Conservation (phyloP, 2,888 invertebrate species). For the Lingula anatina region DNA sequence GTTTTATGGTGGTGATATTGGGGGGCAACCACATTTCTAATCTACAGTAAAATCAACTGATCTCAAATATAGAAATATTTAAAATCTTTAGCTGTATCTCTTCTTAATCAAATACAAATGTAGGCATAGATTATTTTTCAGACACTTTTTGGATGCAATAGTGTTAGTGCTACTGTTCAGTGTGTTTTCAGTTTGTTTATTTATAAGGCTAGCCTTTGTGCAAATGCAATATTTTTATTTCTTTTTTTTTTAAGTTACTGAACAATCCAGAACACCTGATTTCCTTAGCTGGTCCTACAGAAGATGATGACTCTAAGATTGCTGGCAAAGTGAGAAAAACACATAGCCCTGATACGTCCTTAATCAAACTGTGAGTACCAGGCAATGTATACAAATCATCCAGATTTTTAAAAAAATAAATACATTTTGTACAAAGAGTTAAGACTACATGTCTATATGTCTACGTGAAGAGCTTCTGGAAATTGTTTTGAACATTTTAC, state of each 20-base stretch:
- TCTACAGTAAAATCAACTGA: too few relatives aligned
- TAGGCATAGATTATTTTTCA: neutral
- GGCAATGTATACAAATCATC: conserved; percentile 3
- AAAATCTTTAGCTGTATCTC: too few relatives aligned
- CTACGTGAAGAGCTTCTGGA: too few relatives aligned
- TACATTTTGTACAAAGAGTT: too few relatives aligned
- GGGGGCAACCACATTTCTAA: too few relatives aligned
- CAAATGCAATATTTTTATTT: neutral
- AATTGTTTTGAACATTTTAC: too few relatives aligned
- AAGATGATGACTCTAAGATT: conserved; percentile 16
- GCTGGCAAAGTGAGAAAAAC: neutral
- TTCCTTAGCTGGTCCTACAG: conserved; percentile 63
- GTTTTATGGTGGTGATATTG: too few relatives aligned
- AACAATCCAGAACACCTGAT: conserved; percentile 74
- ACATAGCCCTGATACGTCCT: conserved; percentile 8
- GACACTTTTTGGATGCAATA: neutral
- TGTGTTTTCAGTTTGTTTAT: conserved; percentile 1
- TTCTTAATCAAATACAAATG: neutral
- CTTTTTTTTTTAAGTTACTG: conserved; percentile 56
- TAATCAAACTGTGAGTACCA: conserved; percentile 7
- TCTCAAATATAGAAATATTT: too few relatives aligned
- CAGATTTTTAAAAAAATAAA: too few relatives aligned
- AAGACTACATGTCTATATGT: too few relatives aligned
- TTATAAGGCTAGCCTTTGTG: neutral
- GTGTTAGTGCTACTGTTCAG: neutral